Evolutionary conservation across 2,797 vertebrate species (phyloP), one percentile per base, ranked within the genome.

Genomic region (Xenopus petersii): DNA sequence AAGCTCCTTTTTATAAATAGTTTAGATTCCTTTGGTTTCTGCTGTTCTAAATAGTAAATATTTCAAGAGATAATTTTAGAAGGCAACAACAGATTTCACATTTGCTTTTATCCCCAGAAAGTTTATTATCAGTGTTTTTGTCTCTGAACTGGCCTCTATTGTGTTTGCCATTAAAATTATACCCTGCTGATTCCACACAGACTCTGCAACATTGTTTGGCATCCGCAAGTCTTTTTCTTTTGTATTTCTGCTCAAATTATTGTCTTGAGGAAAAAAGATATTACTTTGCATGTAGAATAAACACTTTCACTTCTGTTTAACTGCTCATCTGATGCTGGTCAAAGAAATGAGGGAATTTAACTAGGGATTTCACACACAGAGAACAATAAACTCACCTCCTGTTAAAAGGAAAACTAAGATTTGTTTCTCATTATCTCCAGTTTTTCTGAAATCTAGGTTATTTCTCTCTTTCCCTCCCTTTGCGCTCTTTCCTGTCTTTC

Each of bases 211-310:
- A 68, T 68, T 78, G 36, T 73, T 64, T 70, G 71, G 71, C 51
- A 64, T n/a, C 47, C 47, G 46, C 58, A 68, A 72, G 56, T 15
- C 2, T 59, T 69, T 70, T 72, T 63, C n/a, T 77, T 71, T 56
- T 59, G 42, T 24, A 51, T 70, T 55, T 56, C 61, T 58, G 26
- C 59, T 68, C 12, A 78, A 68, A 78, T 77, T 16, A 69, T 73
- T 78, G 75, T 73, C 65, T 78, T 73, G 65, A 73, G 56, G 21
- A 59, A 70, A 42, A 42, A 69, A 64, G 71, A 73, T 64, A 78
- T 73, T 69, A 70, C 60, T 73, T 73, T 63, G n/a, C 36, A 72
- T 64, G 66, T 62, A 16, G 36, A 78, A 73, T 49, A 73, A 69
- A 69, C 64, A 59, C 58, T n/a, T 58, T 64, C 63, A 61, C 70